Evolutionary conservation across 2,888 invertebrate species (phyloP).

Genomic region (Oscheius onirici): DNA sequence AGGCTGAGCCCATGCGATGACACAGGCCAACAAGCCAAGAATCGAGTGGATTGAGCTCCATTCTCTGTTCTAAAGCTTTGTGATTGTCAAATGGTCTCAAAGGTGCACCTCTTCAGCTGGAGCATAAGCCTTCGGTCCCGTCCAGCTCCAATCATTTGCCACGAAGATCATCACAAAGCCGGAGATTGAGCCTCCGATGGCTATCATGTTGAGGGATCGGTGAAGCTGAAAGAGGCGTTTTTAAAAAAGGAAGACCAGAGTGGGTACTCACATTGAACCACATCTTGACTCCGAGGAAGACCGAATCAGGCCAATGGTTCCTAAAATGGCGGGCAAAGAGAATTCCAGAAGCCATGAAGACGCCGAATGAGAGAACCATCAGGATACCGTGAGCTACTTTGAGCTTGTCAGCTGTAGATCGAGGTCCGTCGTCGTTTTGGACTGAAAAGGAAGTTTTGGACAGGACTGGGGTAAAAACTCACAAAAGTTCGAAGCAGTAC

Average conservation of each 20-base stretch:
- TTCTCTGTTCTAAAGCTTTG: conserved; percentile 40
- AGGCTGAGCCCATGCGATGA: conserved; percentile 58
- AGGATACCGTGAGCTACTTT: conserved; percentile 43
- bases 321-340: conserved; percentile 52
- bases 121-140: conserved; percentile 44
- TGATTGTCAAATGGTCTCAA: not conserved
- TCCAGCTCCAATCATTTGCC: conserved; percentile 53
- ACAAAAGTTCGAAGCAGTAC: not conserved
- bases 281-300: conserved; percentile 44
- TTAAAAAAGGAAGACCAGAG: not conserved
- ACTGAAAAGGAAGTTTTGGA: conserved; percentile 4
- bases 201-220: conserved; percentile 53
- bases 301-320: conserved; percentile 49
- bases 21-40: conserved; percentile 53
- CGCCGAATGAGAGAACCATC: conserved; percentile 44
- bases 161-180: conserved; percentile 56
- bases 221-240: conserved; percentile 41
- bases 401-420: conserved; percentile 31
- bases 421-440: conserved; percentile 6
- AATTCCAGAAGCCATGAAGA: conserved; percentile 53
- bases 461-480: not conserved
- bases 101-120: not conserved
- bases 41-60: conserved; percentile 56
- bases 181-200: conserved; percentile 46
- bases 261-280: conserved; percentile 52